Evolutionary conservation across 2,113 vertebrate genomes (phyloP), one percentile per base, ranked within the genome.

Genomic region (Cervus canadensis): DNA sequence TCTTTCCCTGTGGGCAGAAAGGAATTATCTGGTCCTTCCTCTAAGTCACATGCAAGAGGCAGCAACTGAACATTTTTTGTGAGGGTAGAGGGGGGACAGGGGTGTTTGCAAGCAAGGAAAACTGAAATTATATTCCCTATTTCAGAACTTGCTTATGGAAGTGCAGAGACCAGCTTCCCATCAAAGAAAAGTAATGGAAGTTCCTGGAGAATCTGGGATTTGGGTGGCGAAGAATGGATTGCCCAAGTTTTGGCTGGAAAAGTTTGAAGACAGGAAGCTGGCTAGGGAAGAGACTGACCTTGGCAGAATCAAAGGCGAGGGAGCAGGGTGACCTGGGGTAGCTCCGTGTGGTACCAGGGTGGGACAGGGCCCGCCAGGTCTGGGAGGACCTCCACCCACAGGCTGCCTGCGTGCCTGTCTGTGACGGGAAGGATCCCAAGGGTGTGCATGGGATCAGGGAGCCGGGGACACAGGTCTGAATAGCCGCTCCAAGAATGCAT

Each of bases 21-120:
- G 5, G 64, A 19, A n/a, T 9, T 3, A 21, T 60, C 36, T 54
- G 52, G 7, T 25, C 4, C 45, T 10, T 74, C n/a, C n/a, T 60
- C 50, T 52, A 79, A 59, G 40, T 64, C 14, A 0, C 14, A 3
- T 40, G 48, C 15, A 83, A 76, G 33, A 88, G 23, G 30, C 19
- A 91, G 36, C 7, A 60, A 6, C 0, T 71, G 43, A 84, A 30
- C 21, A 40, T 15, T 59, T 78, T 25, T 54, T 0, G 33, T 52
- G 5, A 52, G 30, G 30, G 33, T 52, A 5, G 76, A 19, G 1
- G 6, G 16, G 4, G 30, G 2, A 19, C 0, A 7, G 25, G 3
- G 21, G 10, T 94, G 43, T 81, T 82, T 59, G 23, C 12, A 52
- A 52, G 71, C 82, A 59, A 48, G 28, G 19, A 36, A 57, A 60